Base-by-base conservation (phyloP, 2,797 vertebrate species). In the Darevskia mixta region DNA sequence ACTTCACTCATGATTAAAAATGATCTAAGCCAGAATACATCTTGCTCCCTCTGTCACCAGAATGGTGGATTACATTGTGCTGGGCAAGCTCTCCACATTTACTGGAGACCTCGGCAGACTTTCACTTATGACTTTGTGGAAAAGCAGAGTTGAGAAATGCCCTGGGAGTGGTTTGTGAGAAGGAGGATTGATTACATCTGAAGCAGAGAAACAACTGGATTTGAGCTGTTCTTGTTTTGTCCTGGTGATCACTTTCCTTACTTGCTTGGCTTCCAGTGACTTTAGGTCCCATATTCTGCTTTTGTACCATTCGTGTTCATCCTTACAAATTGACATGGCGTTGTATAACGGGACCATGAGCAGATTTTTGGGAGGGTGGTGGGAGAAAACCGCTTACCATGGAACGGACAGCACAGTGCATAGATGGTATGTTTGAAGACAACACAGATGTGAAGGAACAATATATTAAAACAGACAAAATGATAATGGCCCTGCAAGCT, bases 21-120 rank as follows among this genome's bases (percentile, higher is more conserved):
- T 92, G 91, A 93, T 93, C 91, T 90, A 91, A 93, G 93, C 89
- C 93, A 91, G 93, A 86, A 91, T 89, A 85, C 91, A 88, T 89
- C 92, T 90, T 94, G 89, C 88, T 89, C 87, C 90, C 81, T 91
- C 91, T 92, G 90, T 93, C 91, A 91, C 84, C 90, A 83, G 1
- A 69, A 78, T 83, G 87, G 87, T 91, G 86, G 88, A 92, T 92
- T 88, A 81, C 86, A 72, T 89, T 79, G 15, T 85, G 75, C 90
- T 77, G 55, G 89, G 89, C 89, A 92, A 91, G 89, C 90, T 64
- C 83, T 76, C 84, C 81, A 89, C 90, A 79, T 88, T 90, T 91
- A 89, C 92, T 90, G 90, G 92, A 93, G 89, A 89, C 64, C 76
- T 85, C 71, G 81, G 83, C 87, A 58, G 88, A 89, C 90, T 87